These are phyloP conservation scores for Cremastobaeus sp. DNA, from an alignment of 2,888 invertebrate species.

Conservation along the genomic window DNA sequence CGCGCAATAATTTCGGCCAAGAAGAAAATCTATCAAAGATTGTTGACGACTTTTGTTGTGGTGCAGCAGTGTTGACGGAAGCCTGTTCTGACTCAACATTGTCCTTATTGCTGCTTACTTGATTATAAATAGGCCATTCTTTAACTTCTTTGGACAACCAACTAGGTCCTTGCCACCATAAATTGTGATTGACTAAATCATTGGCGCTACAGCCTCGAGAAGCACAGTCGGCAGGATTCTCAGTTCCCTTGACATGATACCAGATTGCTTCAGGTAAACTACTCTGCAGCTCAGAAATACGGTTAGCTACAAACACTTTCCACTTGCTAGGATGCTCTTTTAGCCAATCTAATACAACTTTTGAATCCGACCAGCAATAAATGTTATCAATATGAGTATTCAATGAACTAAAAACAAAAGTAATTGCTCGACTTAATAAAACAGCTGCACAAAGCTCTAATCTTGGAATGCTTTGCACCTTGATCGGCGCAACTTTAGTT, in stretches of 20 bases:
- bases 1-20: constrained; percentile 1
- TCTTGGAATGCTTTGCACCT: neutral
- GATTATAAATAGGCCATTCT: too few species aligned
- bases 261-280: neutral
- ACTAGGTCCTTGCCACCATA: too few species aligned
- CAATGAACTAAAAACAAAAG: neutral
- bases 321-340: neutral
- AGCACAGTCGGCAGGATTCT: too few species aligned
- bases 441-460: too few species aligned
- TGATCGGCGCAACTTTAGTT: neutral
- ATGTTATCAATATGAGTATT: neutral
- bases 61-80: neutral
- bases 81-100: too few species aligned
- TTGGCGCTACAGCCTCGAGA: too few species aligned
- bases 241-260: neutral
- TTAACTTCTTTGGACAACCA: too few species aligned
- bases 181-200: too few species aligned
- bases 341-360: neutral
- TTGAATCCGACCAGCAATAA: constrained; percentile 5
- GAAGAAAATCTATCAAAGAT: neutral
- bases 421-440: neutral
- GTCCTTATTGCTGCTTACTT: neutral
- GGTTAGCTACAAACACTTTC: neutral
- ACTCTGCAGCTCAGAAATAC: neutral
- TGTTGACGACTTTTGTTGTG: neutral